Base-by-base conservation (phyloP, 2,797 vertebrate species). In the Muraenolepis orangiensis region DNA sequence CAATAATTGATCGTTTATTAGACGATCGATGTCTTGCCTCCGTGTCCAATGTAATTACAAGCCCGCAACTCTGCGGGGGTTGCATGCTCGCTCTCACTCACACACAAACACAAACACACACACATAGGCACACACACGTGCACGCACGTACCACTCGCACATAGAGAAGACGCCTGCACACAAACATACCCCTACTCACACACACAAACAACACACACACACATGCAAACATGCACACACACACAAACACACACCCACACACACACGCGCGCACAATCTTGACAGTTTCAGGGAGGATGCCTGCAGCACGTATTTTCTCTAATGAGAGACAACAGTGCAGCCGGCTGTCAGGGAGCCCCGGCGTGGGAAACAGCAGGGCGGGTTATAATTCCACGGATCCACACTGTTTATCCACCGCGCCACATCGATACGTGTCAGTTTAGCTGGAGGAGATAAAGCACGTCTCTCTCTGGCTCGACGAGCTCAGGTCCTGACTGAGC, bases 311-410 rank as follows among this genome's bases (percentile, higher is more conserved):
- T 90, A 90, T 88, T 87, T 88, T 84, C 86, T 91, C 88, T 93
- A 93, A 94, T 91, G 91, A 94, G 92, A 91, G 90, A 91, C 87
- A 89, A 71, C 85, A 92, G 90, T 87, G 89, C 89, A 87, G 85
- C 88, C 90, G 90, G 90, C n/a, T 90, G 90, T 91, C 92, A 89
- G 87, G 80, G 84, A 87, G 86, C 89, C 90, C 89, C 87, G 86
- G 87, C 85, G 87, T 86, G 90, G 83, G 87, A 90, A n/a, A 92
- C 86, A 91, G 89, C 87, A 86, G 84, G 82, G 75, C 80, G 85
- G 89, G 87, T 88, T 90, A 90, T 91, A 89, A 90, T 89, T 91
- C 88, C 87, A 91, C 90, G 89, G 89, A 87, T 90, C 89, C 79
- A 78, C 83, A 78, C 86, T 84, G 76, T 90, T 90, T 91, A 90